Evolutionary conservation across 2,888 invertebrate genomes (phyloP).

Genomic region (Protonemura montana): DNA sequence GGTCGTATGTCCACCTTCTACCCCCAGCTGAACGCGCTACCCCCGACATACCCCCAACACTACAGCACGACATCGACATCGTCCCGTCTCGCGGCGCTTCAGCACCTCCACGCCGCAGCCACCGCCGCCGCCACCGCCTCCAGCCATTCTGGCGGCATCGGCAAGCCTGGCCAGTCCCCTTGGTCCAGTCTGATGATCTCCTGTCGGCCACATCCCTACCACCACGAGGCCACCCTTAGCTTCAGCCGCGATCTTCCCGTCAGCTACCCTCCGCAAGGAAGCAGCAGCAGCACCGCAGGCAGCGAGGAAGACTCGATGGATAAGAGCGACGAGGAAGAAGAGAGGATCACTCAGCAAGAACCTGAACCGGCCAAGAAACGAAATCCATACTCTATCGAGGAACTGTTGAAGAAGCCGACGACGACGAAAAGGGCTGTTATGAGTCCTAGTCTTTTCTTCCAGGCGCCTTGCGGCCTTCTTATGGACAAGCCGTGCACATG

Average conservation of each 20-base stretch:
- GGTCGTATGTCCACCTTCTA: conserved; percentile 37
- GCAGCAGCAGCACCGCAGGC: conserved; percentile 54
- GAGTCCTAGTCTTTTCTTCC: conserved; percentile 54
- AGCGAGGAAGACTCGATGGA: conserved; percentile 68
- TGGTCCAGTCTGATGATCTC: conserved; percentile 70
- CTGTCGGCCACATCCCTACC: conserved; percentile 59
- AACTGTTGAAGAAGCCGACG: conserved; percentile 80
- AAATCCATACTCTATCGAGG: conserved; percentile 89
- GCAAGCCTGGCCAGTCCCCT: conserved; percentile 56
- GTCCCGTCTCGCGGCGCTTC: conserved; percentile 64
- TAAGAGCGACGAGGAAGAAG: conserved; percentile 59
- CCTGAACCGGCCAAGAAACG: conserved; percentile 62
- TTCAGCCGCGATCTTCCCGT: conserved; percentile 53
- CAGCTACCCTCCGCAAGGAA: conserved; percentile 54
- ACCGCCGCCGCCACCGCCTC: conserved; percentile 35
- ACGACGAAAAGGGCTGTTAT: conserved; percentile 59
- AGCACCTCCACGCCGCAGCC: conserved; percentile 52
- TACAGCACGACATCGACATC: conserved; percentile 62
- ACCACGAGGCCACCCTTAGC: conserved; percentile 55
- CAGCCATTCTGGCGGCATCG: not conserved
- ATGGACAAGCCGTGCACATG: conserved; percentile 54
- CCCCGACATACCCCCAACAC: conserved; percentile 61
- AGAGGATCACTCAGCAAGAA: conserved; percentile 55
- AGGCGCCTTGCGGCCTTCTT: conserved; percentile 54
- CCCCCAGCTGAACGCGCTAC: conserved; percentile 54